Base-by-base conservation (phyloP, 2,113 vertebrate genomes). In the Charina bottae region DNA sequence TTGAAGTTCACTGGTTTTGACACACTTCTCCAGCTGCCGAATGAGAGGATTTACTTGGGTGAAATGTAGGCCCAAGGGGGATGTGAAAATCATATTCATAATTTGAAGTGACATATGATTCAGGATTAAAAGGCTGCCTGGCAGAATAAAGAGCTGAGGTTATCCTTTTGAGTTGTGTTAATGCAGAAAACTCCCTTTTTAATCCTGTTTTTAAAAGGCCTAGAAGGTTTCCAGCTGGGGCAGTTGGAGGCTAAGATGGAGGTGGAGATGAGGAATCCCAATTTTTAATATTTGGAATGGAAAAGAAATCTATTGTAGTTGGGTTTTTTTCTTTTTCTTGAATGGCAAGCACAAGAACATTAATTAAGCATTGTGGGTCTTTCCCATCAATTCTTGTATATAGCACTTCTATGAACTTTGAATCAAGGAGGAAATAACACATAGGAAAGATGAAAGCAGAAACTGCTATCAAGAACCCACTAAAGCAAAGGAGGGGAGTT, bases 71-170 rank as follows among this genome's bases (percentile, higher is more conserved):
- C 97, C 97, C 62, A 92, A 97, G 97, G 96, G 97, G 94, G 96
- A 97, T 95, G 97, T 92, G 93, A 97, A 96, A 97, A 97, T 97
- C 96, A 97, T 96, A 97, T 96, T 97, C 95, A 96, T 96, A 97
- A 98, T 98, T 97, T 97, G 96, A 98, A 98, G 96, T 97, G 97
- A 98, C 97, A 97, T 97, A 96, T 97, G 97, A 97, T 97, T 96
- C 96, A 87, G 96, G 97, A 97, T 98, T 97, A 97, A 97, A 97
- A 97, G 97, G 94, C 95, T 94, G 95, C 95, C 97, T 97, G 96
- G 97, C 96, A 95, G 96, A 97, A 96, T 97, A 96, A 97, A 95
- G 92, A 97, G 96, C 97, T 90, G 90, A 97, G 96, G 94, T 96
- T 96, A 96, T 97, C 94, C 95, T 96, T 97, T 95, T 93, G 96